A percentile compares a stretch with the other conserved stretches of the same genome.
phyloP scores from a whole-genome alignment of 2,888 invertebrate genomes.

The Eupeodes luniger region DNA sequence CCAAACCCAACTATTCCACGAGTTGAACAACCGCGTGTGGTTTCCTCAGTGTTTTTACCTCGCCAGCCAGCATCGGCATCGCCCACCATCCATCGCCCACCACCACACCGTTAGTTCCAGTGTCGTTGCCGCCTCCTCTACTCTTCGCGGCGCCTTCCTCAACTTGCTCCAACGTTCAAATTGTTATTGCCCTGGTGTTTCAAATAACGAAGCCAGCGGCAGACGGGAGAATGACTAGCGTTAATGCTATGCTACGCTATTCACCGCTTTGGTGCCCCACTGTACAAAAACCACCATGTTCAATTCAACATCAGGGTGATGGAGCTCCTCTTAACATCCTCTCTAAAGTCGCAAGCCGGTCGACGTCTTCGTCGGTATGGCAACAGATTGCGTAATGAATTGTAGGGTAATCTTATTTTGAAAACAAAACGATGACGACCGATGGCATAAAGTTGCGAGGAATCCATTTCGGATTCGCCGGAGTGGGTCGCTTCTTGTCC shows the following conservation, averaged over 20 bases:
- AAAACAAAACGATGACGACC: constrained; percentile 33
- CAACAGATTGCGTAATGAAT: constrained; percentile 64
- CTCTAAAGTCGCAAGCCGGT: constrained; percentile 52
- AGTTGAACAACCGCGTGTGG: constrained; percentile 69
- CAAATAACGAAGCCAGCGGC: constrained; percentile 41
- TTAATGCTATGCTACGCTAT: constrained; percentile 33
- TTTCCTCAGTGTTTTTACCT: constrained; percentile 43
- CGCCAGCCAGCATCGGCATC: neutral
- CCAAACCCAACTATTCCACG: constrained; percentile 37
- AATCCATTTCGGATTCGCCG: constrained; percentile 20
- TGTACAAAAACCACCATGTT: constrained; percentile 29
- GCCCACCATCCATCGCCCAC: too few relatives aligned
- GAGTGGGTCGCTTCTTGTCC: constrained; percentile 34
- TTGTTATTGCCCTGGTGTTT: constrained; percentile 49
- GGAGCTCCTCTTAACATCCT: constrained; percentile 65
- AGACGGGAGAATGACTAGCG: constrained; percentile 47
- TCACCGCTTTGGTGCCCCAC: constrained; percentile 10
- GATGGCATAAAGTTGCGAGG: constrained; percentile 45
- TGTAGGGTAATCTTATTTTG: constrained; percentile 63
- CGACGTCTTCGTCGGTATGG: constrained; percentile 23
- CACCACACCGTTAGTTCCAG: neutral
- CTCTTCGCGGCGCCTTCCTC: constrained; percentile 17
- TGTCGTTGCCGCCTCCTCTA: neutral
- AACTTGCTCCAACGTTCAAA: constrained; percentile 59
- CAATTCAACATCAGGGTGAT: constrained; percentile 66